Conservation (phyloP, 1,140 invertebrate species). For the Drosophila nannoptera region DNA sequence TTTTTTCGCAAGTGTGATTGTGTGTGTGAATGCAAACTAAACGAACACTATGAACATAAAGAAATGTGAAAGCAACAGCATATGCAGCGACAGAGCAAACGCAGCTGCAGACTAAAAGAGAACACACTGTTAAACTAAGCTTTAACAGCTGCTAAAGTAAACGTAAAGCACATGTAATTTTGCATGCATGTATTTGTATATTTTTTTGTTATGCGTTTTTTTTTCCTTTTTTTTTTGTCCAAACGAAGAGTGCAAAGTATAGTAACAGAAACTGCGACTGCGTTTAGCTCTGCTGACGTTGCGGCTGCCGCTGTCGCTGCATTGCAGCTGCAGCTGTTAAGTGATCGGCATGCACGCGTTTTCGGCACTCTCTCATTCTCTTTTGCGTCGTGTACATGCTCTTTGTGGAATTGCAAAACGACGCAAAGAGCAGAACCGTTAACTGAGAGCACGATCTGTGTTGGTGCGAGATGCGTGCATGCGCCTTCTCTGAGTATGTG, state of each 20-base stretch:
- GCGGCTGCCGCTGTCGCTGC: not conserved
- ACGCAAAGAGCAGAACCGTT: slow-evolving; percentile 3
- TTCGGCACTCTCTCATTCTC: not conserved
- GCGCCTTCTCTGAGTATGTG: not conserved
- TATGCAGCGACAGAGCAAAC: slow-evolving; percentile 13
- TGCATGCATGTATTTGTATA: slow-evolving; percentile 9
- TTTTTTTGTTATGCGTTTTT: slow-evolving; percentile 3
- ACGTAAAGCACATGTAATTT: slow-evolving; percentile 1
- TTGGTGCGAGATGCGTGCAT: slow-evolving; percentile 13
- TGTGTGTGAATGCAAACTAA: slow-evolving; percentile 25
- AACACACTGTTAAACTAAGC: not conserved
- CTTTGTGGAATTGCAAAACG: slow-evolving; percentile 1
- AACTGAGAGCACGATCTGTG: not conserved
- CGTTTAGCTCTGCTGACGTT: not conserved
- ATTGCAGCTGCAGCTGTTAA: not conserved
- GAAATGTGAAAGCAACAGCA: slow-evolving; percentile 20
- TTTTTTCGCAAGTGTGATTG: slow-evolving; percentile 7
- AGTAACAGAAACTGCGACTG: slow-evolving; percentile 4
- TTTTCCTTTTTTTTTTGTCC: slow-evolving; percentile 2
- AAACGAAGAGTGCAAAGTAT: slow-evolving; percentile 13
- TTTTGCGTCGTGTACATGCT: not conserved
- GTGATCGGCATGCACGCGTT: not conserved
- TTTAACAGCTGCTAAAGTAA: slow-evolving; percentile 9
- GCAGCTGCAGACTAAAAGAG: slow-evolving; percentile 12
- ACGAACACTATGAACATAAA: slow-evolving; percentile 20